Conservation (phyloP, 53 echinoderm and acorn worm genomes). For the Holothuria scabra region DNA sequence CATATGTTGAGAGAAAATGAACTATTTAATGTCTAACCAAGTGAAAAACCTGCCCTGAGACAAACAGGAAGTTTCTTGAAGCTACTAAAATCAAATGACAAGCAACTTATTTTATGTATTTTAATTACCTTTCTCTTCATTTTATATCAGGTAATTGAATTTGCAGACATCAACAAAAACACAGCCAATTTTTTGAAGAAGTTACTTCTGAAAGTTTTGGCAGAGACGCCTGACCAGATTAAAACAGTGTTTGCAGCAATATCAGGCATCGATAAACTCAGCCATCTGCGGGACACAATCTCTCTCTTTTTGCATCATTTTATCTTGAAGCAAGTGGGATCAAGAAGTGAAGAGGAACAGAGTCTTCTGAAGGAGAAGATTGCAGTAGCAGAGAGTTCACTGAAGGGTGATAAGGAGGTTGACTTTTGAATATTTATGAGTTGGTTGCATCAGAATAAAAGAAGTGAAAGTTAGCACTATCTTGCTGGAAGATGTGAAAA, state of each 20-base stretch:
- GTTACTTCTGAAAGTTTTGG: constrained; percentile 60
- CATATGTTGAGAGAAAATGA: no score
- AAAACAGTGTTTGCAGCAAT: constrained; percentile 61
- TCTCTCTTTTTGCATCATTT: constrained; percentile 92
- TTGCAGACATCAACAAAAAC: constrained; percentile 88
- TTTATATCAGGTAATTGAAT: constrained; percentile 86
- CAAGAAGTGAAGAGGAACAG: constrained; percentile 11
- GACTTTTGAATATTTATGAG: neutral
- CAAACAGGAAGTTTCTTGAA: no score
- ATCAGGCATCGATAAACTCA: constrained; percentile 62
- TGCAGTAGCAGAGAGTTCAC: constrained; percentile 42
- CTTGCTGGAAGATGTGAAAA: no score
- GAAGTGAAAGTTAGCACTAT: no score
- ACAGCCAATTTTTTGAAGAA: constrained; percentile 78
- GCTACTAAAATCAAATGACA: no score
- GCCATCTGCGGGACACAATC: constrained; percentile 73
- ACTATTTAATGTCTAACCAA: no score
- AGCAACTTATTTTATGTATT: no score
- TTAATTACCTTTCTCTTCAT: neutral
- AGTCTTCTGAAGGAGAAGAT: constrained; percentile 41
- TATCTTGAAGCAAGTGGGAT: constrained; percentile 60
- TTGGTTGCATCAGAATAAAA: no score
- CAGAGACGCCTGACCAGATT: constrained; percentile 56
- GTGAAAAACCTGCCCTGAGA: no score
- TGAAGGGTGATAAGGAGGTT: constrained; percentile 50